Percentiles rank a stretch among this genome's conserved stretches.
phyloP scores from a whole-genome alignment of 2,888 invertebrate species.

The Perizoma flavofasciatum region DNA sequence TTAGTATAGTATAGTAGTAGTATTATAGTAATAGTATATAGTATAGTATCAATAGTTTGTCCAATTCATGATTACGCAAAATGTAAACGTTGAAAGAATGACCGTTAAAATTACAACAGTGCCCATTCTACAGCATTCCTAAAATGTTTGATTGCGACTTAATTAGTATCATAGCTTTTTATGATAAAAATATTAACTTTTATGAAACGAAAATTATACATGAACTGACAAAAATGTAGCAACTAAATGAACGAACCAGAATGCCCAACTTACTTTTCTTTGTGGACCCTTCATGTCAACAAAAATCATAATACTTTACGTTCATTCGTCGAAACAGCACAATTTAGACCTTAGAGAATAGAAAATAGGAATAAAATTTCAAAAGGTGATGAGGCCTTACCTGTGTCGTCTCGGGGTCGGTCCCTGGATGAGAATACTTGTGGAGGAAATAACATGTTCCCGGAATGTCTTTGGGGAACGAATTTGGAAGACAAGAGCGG shows the following conservation, averaged over 20 bases:
- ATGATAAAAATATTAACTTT: too few relatives aligned
- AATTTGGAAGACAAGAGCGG: conserved; percentile 91
- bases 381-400: conserved; percentile 47
- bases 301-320: conserved; percentile 18
- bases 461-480: conserved; percentile 90
- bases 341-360: conserved; percentile 6
- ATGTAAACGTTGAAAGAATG: too few relatives aligned
- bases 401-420: conserved; percentile 84
- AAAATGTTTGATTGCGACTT: too few relatives aligned
- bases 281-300: conserved; percentile 18
- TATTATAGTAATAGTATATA: too few relatives aligned
- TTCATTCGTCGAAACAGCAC: conserved; percentile 1
- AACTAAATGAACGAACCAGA: conserved; percentile 1
- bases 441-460: conserved; percentile 95
- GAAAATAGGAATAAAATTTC: conserved; percentile 9
- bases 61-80: too few relatives aligned
- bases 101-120: too few relatives aligned
- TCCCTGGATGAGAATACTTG: conserved; percentile 89
- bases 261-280: conserved; percentile 11
- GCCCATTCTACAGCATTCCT: too few relatives aligned
- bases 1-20: too few relatives aligned
- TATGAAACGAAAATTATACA: too few relatives aligned
- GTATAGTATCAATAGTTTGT: too few relatives aligned
- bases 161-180: too few relatives aligned
- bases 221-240: background rate